Base-by-base conservation (phyloP, 2,113 vertebrate species). In the Penelope pileata region DNA sequence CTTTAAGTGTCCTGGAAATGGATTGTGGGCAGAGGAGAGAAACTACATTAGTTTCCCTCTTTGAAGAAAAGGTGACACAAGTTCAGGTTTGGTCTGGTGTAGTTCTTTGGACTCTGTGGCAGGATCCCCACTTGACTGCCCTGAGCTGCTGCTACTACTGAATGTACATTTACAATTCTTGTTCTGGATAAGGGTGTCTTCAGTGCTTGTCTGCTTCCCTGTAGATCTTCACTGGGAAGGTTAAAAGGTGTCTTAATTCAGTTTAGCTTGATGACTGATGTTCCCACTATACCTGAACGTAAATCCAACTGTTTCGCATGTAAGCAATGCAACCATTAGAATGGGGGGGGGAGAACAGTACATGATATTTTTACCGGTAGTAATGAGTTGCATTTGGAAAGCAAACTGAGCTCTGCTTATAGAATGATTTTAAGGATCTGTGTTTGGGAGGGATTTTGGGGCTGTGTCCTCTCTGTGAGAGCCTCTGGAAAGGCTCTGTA, bases 191-290 rank as follows among this genome's bases (percentile, higher is more conserved):
- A 69, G 53, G 12, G 36, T 19, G 3, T 76, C 50, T 56, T 86
- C 80, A 92, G 68, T 76, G 16, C 24, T 48, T 77, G 17, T 73
- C 58, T 76, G 16, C 24, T 48, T 77, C 15, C 69, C 58, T 86
- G 32, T 83, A 81, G 23, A 66, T 7, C 72, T 88, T 85, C 43
- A 6, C 59, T 83, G 30, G 23, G 30, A 88, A 69, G 77, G 56
- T 84, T 92, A 84, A 92, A 96, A 89, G 74, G 64, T 91, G 23
- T 70, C 60, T 78, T 86, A 81, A 92, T 93, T 60, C 50, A 85
- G 19, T 6, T 68, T 54, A 76, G 36, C 5, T 12, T 26, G 34
- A 58, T 76, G 83, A 88, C 16, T 73, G 82, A 68, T 88, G 21
- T 88, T 80, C 27, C 58, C 16, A 54, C 32, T 67, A 9, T 27